phyloP scores from a whole-genome alignment of 2,888 invertebrate species.

The Hydriomena furcata region DNA sequence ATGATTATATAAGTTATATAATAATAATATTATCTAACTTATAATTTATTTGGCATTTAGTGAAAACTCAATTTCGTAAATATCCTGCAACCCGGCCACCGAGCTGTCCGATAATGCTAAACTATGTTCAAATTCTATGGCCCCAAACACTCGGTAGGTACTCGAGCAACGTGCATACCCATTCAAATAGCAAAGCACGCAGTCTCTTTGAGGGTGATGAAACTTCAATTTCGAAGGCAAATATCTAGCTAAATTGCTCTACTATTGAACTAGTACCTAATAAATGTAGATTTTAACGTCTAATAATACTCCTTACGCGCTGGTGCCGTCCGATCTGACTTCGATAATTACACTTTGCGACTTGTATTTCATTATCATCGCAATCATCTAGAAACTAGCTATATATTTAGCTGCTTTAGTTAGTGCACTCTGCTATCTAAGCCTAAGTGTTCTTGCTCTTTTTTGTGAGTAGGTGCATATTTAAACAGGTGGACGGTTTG shows the following conservation, averaged over 20 bases:
- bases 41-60: conserved; percentile 5
- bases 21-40: neutral
- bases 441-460: conserved; percentile 35
- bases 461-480: conserved; percentile 39
- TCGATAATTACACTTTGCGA: conserved; percentile 39
- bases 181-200: conserved; percentile 24
- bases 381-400: conserved; percentile 34
- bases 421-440: conserved; percentile 41
- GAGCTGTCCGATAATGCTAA: conserved; percentile 39
- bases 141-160: conserved; percentile 33
- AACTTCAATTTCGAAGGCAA: conserved; percentile 45
- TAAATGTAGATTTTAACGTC: conserved; percentile 34
- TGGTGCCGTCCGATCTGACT: conserved; percentile 30
- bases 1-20: too few relatives aligned
- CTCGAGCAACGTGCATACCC: conserved; percentile 20
- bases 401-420: conserved; percentile 26
- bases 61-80: conserved; percentile 42
- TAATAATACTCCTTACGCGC: conserved; percentile 38
- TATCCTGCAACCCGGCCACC: conserved; percentile 37
- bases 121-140: conserved; percentile 47
- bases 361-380: conserved; percentile 27
- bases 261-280: conserved; percentile 42
- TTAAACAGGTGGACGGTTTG: conserved; percentile 56
- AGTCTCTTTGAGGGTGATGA: conserved; percentile 41
- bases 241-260: conserved; percentile 48